Conservation (phyloP, 2,113 vertebrate genomes). For the Platycercus adscitus region DNA sequence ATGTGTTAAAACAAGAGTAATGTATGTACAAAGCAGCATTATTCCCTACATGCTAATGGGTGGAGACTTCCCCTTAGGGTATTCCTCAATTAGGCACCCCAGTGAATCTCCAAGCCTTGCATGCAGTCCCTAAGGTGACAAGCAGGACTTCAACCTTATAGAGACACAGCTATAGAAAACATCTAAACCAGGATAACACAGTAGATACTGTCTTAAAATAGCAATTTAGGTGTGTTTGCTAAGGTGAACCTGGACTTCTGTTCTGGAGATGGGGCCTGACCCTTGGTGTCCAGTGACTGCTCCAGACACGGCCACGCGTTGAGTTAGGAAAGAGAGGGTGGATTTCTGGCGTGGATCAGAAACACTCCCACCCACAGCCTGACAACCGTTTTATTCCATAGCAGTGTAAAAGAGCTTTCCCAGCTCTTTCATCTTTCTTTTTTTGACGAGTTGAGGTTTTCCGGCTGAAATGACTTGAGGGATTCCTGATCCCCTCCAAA, state of each 20-base stretch:
- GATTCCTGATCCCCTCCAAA: background rate
- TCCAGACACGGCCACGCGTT: background rate
- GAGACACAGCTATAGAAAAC: background rate
- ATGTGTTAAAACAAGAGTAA: background rate
- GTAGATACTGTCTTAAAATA: background rate
- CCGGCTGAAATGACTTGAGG: background rate
- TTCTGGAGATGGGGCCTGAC: background rate
- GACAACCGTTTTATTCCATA: background rate
- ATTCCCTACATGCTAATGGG: background rate
- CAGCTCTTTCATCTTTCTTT: no score
- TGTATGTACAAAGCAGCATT: background rate
- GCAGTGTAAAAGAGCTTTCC: background rate
- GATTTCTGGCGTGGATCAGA: background rate
- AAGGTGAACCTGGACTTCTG: background rate
- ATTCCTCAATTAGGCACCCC: background rate
- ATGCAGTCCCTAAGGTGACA: background rate
- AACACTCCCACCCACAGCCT: background rate
- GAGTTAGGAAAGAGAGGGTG: fast-evolving
- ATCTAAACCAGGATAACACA: background rate
- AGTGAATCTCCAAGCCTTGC: background rate
- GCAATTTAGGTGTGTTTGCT: background rate
- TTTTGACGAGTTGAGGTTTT: background rate
- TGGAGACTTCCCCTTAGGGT: background rate
- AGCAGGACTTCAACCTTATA: background rate
- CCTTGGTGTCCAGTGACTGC: background rate